Base-by-base conservation (phyloP, 30 jellyfish, hydroid and myxozoan species). In the Pseudorhiza aurosa region DNA sequence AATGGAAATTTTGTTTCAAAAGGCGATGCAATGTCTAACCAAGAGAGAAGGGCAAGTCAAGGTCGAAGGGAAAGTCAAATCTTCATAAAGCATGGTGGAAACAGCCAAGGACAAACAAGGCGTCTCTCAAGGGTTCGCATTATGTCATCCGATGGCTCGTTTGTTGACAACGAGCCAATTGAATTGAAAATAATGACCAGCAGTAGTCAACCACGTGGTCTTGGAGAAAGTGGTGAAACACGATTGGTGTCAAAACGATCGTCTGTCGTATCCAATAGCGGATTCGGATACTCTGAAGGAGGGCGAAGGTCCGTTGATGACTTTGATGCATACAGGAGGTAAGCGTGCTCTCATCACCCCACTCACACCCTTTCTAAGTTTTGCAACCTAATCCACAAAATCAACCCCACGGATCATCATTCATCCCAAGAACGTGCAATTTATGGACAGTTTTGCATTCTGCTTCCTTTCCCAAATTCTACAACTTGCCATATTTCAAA, bases 11-110 rank as follows among this genome's bases (percentile, higher is more conserved):
- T n/a, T n/a, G n/a, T n/a, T n/a, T n/a, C n/a, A n/a, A n/a, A n/a
- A n/a, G 67, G 22, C 14, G 14, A 22, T 53, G 36, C 37, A 53
- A 19, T 7, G 32, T 4, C 17, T 21, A 22, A 7, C 37, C 7
- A 18, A 1, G 72, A 29, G 17, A 49, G 75, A 73, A 36, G 46
- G 24, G 55, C 46, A 46, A 28, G 44, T 7, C 86, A 73, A 53
- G 46, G 51, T 4, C 26, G 86, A 51, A 56, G 75, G 21, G 60
- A 12, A 47, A 56, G 86, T 56, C 65, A 56, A 56, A 53, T 73
- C 25, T 49, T 29, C 55, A 1, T 24, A 31, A 53, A 26, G 32
- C 51, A 40, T 29, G 28, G 36, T 12, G 25, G 58, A 47, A 6
- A 6, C 3, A 47, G 30, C 26, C 15, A 29, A 24, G 58, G 72